These are phyloP conservation scores for Burhinus bistriatus DNA, from an alignment of 2,113 vertebrate genomes.

Conservation along the genomic window DNA sequence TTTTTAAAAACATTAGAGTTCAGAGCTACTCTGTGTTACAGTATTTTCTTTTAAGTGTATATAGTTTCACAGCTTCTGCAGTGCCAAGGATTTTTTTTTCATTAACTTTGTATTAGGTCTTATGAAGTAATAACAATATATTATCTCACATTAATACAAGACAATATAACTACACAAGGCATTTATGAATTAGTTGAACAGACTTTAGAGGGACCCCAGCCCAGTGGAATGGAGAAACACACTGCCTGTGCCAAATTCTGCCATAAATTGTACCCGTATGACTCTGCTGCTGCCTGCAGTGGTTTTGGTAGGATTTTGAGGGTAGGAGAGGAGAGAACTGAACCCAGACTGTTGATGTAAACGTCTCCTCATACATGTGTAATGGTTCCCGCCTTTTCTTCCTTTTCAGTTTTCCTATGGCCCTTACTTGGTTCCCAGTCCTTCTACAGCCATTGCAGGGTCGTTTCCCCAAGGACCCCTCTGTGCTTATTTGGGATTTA, in stretches of 20 bases:
- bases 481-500: neutral
- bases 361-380: rapidly evolving
- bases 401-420: neutral
- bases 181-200: neutral
- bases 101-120: neutral
- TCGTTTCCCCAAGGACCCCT: neutral
- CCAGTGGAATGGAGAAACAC: neutral
- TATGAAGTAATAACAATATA: neutral
- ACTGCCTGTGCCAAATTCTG: neutral
- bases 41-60: neutral
- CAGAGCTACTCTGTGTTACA: neutral
- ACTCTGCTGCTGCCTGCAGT: neutral
- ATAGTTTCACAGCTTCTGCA: neutral
- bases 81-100: neutral
- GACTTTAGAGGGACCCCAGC: neutral
- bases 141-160: neutral
- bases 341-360: neutral
- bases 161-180: neutral
- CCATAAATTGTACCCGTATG: neutral
- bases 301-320: neutral
- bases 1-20: neutral
- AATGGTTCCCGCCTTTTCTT: neutral
- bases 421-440: neutral
- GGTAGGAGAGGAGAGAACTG: neutral
- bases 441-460: neutral